Evolutionary conservation across 1,140 invertebrate species (phyloP).

Genomic region (Polypedilum pembai): DNA sequence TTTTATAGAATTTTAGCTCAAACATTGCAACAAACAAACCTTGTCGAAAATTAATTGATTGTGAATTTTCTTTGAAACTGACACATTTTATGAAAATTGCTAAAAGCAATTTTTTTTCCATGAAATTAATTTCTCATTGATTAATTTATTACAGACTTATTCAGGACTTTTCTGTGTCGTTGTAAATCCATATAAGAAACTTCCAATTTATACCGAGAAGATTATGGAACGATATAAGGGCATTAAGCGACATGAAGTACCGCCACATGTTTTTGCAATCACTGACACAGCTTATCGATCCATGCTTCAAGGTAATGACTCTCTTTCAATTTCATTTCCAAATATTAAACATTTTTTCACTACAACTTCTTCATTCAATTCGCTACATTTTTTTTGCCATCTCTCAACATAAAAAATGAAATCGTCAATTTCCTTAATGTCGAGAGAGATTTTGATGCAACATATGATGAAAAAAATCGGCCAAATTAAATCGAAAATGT

Average conservation of each 20-base stretch:
- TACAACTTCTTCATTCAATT: background rate
- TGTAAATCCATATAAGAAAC: slow-evolving; percentile 97
- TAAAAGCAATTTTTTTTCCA: background rate
- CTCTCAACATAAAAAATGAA: no score
- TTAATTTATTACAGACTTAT: slow-evolving; percentile 76
- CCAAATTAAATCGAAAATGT: background rate
- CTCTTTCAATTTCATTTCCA: background rate
- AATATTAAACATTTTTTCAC: background rate
- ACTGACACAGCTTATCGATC: slow-evolving; percentile 96
- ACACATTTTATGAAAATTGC: no score
- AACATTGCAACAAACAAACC: background rate
- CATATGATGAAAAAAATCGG: background rate
- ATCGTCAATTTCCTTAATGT: no score
- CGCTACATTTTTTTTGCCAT: background rate
- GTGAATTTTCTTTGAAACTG: background rate
- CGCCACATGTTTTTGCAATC: slow-evolving; percentile 98
- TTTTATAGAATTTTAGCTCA: background rate
- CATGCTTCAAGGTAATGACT: slow-evolving; percentile 88
- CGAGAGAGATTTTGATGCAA: background rate
- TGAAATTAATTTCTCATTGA: no score
- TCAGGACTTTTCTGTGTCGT: slow-evolving; percentile 99
- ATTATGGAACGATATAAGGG: slow-evolving; percentile 99
- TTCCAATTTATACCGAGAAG: slow-evolving; percentile 98
- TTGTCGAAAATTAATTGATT: background rate
- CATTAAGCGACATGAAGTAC: slow-evolving; percentile 97